Percentiles rank a stretch among this genome's conserved stretches.
These are phyloP conservation scores for Patagioenas fasciata DNA, from an alignment of 2,113 vertebrate species.

Conservation along the genomic window DNA sequence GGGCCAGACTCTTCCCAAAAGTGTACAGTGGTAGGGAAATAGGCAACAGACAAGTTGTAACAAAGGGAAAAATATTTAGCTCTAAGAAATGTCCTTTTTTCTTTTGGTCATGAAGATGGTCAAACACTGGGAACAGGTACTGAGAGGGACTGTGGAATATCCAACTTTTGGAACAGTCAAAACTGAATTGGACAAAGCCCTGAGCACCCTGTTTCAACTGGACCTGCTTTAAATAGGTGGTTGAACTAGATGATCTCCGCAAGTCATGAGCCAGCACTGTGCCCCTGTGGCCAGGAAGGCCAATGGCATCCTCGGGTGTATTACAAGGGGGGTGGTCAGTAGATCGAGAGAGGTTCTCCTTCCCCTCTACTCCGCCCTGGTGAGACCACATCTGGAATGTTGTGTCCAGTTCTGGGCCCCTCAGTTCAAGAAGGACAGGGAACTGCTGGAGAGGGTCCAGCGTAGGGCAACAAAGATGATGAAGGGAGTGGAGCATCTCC, in stretches of 20 bases:
- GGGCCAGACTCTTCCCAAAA: not conserved
- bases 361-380: no score
- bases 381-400: no score
- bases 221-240: not conserved
- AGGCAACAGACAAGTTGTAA: not conserved
- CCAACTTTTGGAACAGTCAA: not conserved
- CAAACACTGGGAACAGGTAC: not conserved
- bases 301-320: no score
- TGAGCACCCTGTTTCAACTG: not conserved
- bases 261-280: no score
- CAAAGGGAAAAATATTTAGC: not conserved
- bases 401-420: no score
- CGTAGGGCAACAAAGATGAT: no score
- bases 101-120: not conserved
- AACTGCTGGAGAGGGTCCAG: no score
- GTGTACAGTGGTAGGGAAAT: not conserved
- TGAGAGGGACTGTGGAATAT: not conserved
- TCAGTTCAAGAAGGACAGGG: no score
- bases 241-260: not conserved
- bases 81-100: not conserved
- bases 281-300: no score
- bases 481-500: no score
- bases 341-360: no score
- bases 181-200: not conserved
- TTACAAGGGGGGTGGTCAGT: no score